Evolutionary conservation across 2,113 vertebrate genomes (phyloP), one percentile per base, ranked within the genome.

Genomic region (Coregonus clupeaformis): DNA sequence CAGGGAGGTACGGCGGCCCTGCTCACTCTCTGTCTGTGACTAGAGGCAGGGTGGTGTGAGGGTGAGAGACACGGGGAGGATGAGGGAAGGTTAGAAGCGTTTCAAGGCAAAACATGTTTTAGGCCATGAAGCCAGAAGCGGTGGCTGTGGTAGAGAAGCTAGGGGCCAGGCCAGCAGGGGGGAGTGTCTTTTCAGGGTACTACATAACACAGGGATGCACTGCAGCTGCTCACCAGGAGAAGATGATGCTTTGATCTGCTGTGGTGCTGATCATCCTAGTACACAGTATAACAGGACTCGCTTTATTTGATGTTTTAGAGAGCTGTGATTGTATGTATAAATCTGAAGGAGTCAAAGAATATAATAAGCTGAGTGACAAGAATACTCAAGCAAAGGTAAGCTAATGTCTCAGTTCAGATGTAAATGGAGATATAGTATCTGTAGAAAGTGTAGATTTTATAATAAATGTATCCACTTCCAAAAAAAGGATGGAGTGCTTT

Each of bases 1-100:
- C 96, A 98, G 89, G 92, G 97, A 98, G 91, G 96, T 98, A 94
- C 97, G 97, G 92, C 96, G 96, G 91, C 95, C 96, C 95, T 96
- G 96, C 87, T 97, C 95, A 92, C 94, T 96, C 91, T 97, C 96
- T 93, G 94, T 93, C 95, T 96, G 95, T 92, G 92, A 84, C 88
- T 89, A 86, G 91, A 88, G 74, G 85, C 76, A 80, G 90, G 89
- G 88, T 85, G 82, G 83, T 72, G 83, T 9, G 25, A 47, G 49
- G 63, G 49, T 66, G 65, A 59, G 80, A n/a, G 0, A 4, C 4
- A 14, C 32, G 52, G 36, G n/a, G 29, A n/a, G 3, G 64, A 84
- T 20, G 70, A 47, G 47, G 65, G 47, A 73, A 29, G 20, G 29
- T 67, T 32, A 67, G 64, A 6, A 60, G n/a, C 27, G 14, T 47